Percentiles rank a stretch among this genome's conserved stretches.
phyloP scores from a whole-genome alignment of 2,888 invertebrate genomes.

The Epirrita christyi region DNA sequence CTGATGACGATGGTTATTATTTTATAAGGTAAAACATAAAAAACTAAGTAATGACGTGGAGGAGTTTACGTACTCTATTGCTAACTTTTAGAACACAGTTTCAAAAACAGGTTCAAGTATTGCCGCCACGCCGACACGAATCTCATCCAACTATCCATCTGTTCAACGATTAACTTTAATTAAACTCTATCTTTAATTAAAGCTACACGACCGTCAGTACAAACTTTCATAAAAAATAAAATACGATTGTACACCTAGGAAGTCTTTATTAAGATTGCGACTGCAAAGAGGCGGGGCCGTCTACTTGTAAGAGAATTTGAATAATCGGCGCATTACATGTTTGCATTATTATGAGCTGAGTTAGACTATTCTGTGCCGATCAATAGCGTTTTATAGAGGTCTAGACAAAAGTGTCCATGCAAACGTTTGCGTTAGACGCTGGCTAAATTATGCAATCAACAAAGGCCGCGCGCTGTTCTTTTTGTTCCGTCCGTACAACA shows the following conservation, averaged over 20 bases:
- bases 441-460: too few species aligned
- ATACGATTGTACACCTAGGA: conserved; percentile 74
- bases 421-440: too few species aligned
- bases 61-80: background rate
- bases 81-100: conserved; percentile 18
- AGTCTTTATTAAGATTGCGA: conserved; percentile 83
- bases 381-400: background rate
- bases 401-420: too few species aligned
- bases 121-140: conserved; percentile 45
- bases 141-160: conserved; percentile 60
- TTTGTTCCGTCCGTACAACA: too few species aligned
- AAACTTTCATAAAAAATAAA: conserved; percentile 73
- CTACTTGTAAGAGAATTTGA: conserved; percentile 77
- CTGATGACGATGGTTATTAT: too few species aligned
- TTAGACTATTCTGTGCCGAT: conserved; percentile 6
- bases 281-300: conserved; percentile 75
- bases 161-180: conserved; percentile 73
- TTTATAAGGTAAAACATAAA: too few species aligned
- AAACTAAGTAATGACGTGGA: too few species aligned
- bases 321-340: conserved; percentile 74
- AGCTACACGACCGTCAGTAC: conserved; percentile 54
- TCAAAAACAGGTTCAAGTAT: conserved; percentile 32
- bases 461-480: too few species aligned
- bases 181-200: conserved; percentile 79
- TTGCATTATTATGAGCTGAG: conserved; percentile 55